Percentiles rank a stretch among this genome's conserved stretches.
Conservation (phyloP, 2,888 invertebrate species). For the Chrysolina americana region DNA sequence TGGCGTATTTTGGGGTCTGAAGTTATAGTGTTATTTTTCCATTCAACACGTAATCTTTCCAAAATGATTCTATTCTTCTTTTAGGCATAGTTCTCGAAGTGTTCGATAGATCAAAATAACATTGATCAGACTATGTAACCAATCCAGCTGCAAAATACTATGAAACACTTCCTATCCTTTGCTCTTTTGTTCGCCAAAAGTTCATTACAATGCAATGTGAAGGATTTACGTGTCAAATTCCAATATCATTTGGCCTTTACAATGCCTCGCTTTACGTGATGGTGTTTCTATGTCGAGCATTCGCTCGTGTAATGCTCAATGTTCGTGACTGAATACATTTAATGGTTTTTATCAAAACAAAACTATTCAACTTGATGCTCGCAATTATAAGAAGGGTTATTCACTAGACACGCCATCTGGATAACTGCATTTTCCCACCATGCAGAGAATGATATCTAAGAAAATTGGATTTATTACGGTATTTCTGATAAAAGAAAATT, state of each 20-base stretch:
- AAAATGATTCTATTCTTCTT: too few species aligned
- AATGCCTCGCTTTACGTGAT: constrained; percentile 34
- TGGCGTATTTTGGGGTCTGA: too few species aligned
- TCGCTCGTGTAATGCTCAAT: constrained; percentile 24
- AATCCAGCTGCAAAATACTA: neutral
- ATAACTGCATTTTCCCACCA: constrained; percentile 25
- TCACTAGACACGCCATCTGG: constrained; percentile 33
- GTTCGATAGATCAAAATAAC: too few species aligned
- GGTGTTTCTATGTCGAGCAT: constrained; percentile 33
- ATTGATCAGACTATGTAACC: neutral
- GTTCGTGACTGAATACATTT: constrained; percentile 43
- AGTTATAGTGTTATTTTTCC: too few species aligned
- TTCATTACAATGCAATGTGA: constrained; percentile 17
- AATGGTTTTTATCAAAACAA: constrained; percentile 43
- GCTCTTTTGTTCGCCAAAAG: constrained; percentile 15
- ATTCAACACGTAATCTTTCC: too few species aligned
- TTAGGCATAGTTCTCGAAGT: too few species aligned
- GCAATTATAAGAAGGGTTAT: constrained; percentile 37
- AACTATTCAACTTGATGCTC: constrained; percentile 43
- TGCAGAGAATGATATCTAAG: neutral
- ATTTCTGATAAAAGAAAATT: neutral
- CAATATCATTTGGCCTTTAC: constrained; percentile 26
- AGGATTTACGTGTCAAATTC: constrained; percentile 31
- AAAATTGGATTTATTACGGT: neutral
- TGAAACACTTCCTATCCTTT: neutral